Evolutionary conservation across 2,888 invertebrate species (phyloP).

Genomic region (Acrocera orbiculus): DNA sequence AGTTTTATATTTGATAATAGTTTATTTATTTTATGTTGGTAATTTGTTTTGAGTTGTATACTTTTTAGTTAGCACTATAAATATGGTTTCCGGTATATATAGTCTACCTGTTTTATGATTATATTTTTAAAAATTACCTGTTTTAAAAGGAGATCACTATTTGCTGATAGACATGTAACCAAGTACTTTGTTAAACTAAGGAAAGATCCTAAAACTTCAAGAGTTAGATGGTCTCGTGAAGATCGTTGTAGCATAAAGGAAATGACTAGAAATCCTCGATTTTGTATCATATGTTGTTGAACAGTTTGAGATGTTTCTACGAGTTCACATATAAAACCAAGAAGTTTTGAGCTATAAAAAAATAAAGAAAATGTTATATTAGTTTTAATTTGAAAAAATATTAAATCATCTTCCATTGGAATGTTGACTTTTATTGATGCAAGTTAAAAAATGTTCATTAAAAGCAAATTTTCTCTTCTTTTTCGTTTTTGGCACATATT

Average conservation of each 20-base stretch:
- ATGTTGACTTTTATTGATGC: no score
- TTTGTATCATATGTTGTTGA: slow-evolving; percentile 98
- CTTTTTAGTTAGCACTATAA: no score
- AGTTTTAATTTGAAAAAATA: no score
- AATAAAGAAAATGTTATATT: slow-evolving; percentile 11
- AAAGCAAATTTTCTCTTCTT: no score
- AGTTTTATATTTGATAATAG: no score
- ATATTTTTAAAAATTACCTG: slow-evolving; percentile 51
- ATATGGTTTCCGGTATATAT: no score
- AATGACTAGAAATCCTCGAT: slow-evolving; percentile 94
- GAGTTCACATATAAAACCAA: slow-evolving; percentile 93
- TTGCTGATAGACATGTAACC: slow-evolving; percentile 81
- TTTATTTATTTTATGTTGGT: no score
- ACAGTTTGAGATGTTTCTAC: slow-evolving; percentile 94
- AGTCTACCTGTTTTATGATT: no score
- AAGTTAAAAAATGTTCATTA: no score
- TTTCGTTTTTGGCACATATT: no score
- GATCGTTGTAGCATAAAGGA: slow-evolving; percentile 91
- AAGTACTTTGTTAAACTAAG: slow-evolving; percentile 81
- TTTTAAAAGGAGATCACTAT: slow-evolving; percentile 77
- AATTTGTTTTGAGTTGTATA: no score
- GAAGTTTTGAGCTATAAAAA: slow-evolving; percentile 66
- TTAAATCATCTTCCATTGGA: no score
- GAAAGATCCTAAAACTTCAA: slow-evolving; percentile 84
- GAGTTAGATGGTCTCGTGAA: slow-evolving; percentile 80